Base-by-base conservation (phyloP, 2,797 vertebrate species). In the Sarcoramphus papa region DNA sequence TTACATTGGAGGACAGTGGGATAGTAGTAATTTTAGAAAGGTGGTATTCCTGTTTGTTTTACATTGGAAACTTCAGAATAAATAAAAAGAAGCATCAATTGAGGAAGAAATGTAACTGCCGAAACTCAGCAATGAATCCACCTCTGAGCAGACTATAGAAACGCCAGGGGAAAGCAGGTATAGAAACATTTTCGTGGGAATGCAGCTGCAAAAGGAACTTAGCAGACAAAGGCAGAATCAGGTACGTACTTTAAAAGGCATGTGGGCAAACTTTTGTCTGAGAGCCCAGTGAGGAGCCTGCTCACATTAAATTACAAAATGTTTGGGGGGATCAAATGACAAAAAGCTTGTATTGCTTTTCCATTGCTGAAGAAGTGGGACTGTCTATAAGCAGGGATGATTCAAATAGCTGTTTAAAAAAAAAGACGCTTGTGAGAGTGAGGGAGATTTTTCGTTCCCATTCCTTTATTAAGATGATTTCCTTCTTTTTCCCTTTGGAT, bases 11-110 rank as follows among this genome's bases (percentile, higher is more conserved):
- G 97, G 97, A 96, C 95, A 96, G 97, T 93, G 92, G 95, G 97
- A 96, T 94, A 97, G 97, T 87, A 96, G 97, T 97, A 81, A 98
- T 98, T 98, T 98, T 91, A 95, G 96, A 75, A 97, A 98, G 98
- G 97, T 97, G 97, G 93, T 96, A 74, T 97, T 97, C 97, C 96
- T 97, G 94, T 97, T 98, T 97, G 97, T 92, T 98, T 98, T 97
- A 97, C 96, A 95, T 93, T 28, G 77, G 94, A 95, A 98, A 97
- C 97, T 98, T 98, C 91, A 95, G 96, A 96, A 98, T 98, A 98
- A 97, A 98, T 97, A 96, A 97, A 97, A 91, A 92, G 92, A 95
- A 95, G 86, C 79, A 91, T 93, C 95, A 88, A n/a, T 68, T 60
- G 92, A 96, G 73, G 83, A 93, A 96, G 95, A 93, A 91, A 92